Evolutionary conservation across 2,888 invertebrate genomes (phyloP).

Genomic region (Arctia plantaginis): DNA sequence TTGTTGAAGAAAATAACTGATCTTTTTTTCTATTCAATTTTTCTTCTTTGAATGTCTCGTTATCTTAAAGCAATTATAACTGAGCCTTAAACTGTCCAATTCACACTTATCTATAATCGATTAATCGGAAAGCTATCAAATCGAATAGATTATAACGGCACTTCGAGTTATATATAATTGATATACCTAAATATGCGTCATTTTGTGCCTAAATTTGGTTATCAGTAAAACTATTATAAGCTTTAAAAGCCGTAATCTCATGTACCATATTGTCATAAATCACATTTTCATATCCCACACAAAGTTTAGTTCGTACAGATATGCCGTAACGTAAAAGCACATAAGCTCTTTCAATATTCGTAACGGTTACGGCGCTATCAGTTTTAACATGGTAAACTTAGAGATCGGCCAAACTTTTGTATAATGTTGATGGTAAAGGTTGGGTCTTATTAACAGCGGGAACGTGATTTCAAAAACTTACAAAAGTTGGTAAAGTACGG

Average conservation of each 20-base stretch:
- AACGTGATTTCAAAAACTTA: not conserved
- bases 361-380: constrained; percentile 30
- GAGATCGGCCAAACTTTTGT: constrained; percentile 27
- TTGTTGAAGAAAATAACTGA: too few species aligned
- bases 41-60: not conserved
- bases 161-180: not conserved
- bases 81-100: not conserved
- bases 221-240: not conserved
- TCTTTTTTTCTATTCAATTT: too few species aligned
- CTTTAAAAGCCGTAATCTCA: constrained; percentile 3
- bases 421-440: constrained; percentile 16
- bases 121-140: not conserved
- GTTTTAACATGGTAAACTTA: constrained; percentile 36
- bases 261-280: not conserved
- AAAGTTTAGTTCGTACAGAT: constrained; percentile 12
- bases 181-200: not conserved
- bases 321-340: constrained; percentile 8
- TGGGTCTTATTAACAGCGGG: constrained; percentile 23
- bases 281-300: constrained; percentile 1
- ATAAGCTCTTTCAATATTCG: constrained; percentile 28
- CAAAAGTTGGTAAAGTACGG: too few species aligned
- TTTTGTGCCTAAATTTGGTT: not conserved
- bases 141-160: not conserved
- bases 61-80: not conserved
- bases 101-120: not conserved